These are phyloP conservation scores for Drosophila percnosoma DNA, from an alignment of 2,888 invertebrate genomes.

Conservation along the genomic window DNA sequence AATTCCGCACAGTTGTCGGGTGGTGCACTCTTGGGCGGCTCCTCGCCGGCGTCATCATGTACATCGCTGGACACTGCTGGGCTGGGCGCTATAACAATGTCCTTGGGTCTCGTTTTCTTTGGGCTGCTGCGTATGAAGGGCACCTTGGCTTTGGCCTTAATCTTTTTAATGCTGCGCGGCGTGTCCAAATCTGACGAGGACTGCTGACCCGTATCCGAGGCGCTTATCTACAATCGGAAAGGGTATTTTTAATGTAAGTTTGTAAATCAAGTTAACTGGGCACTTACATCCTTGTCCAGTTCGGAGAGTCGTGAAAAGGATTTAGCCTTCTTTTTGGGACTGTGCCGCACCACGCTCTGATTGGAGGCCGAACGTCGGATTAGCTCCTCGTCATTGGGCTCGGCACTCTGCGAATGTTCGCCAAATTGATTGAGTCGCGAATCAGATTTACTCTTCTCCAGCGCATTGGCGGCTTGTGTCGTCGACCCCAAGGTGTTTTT, in stretches of 20 bases:
- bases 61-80: conserved; percentile 15
- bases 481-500: conserved; percentile 35
- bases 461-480: conserved; percentile 67
- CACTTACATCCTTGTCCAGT: conserved; percentile 85
- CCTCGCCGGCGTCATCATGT: conserved; percentile 54
- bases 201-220: conserved; percentile 83
- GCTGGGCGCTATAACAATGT: conserved; percentile 68
- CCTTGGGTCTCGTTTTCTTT: conserved; percentile 80
- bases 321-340: conserved; percentile 86
- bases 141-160: conserved; percentile 83
- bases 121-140: conserved; percentile 83
- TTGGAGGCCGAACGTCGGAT: conserved; percentile 86
- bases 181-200: conserved; percentile 84
- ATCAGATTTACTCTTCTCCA: conserved; percentile 89
- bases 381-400: conserved; percentile 83
- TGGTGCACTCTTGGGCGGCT: conserved; percentile 79
- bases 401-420: conserved; percentile 63
- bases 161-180: conserved; percentile 83
- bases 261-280: neutral
- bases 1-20: conserved; percentile 57
- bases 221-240: conserved; percentile 73
- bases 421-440: conserved; percentile 87
- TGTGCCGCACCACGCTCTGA: conserved; percentile 85
- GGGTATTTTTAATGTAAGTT: rapidly evolving
- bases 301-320: conserved; percentile 87